Conservation (phyloP, 2,797 vertebrate genomes). For the Acipenser oxyrinchus region DNA sequence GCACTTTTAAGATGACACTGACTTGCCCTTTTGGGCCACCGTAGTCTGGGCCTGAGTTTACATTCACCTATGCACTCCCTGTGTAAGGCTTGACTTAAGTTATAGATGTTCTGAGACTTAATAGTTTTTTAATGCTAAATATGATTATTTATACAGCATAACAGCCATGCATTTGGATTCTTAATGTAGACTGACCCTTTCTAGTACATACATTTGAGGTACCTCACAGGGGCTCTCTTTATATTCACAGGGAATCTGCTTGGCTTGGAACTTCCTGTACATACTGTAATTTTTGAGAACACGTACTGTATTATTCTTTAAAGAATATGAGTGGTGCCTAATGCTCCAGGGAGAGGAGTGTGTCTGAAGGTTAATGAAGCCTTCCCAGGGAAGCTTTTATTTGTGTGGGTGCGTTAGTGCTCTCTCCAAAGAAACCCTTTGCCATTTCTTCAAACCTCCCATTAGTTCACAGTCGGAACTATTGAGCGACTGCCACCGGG, state of each 20-base stretch:
- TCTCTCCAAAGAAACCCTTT: background rate
- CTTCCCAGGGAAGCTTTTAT: background rate
- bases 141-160: too few species aligned
- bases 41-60: too few species aligned
- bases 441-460: slow-evolving; percentile 17
- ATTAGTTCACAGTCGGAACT: slow-evolving; percentile 25
- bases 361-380: slow-evolving; percentile 11
- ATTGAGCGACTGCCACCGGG: slow-evolving; percentile 23
- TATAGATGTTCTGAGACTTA: too few species aligned
- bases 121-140: too few species aligned
- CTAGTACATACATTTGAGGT: background rate
- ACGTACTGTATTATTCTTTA: slow-evolving; percentile 2
- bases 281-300: slow-evolving; percentile 16
- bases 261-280: slow-evolving; percentile 15
- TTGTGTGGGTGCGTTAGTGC: background rate
- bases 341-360: background rate
- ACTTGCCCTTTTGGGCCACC: too few species aligned
- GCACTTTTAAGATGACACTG: too few species aligned
- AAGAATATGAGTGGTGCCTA: background rate
- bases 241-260: too few species aligned
- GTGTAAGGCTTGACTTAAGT: too few species aligned
- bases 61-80: too few species aligned
- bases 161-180: too few species aligned
- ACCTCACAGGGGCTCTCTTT: background rate
- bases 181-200: too few species aligned